phyloP scores from a whole-genome alignment of 2,797 vertebrate species.

The Galagoides demidoff region DNA sequence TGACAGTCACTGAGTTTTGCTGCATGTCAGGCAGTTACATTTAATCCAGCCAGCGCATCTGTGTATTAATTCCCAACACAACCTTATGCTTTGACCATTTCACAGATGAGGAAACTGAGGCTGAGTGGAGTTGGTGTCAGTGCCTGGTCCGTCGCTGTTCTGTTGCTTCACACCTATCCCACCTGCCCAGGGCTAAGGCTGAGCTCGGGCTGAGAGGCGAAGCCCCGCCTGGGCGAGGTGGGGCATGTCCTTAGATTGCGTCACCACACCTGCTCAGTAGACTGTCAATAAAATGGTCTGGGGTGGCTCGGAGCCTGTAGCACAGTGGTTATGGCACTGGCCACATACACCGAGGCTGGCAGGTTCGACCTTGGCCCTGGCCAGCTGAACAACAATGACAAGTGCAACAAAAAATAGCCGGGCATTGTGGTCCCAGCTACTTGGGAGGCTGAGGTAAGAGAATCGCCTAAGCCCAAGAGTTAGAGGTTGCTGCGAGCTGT shows the following conservation, averaged over 20 bases:
- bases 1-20: not conserved
- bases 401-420: too few relatives aligned
- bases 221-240: not conserved
- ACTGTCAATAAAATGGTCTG: not conserved
- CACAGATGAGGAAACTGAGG: constrained; percentile 49
- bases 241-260: not conserved
- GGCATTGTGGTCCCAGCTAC: too few relatives aligned
- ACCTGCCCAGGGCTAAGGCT: not conserved
- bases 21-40: not conserved
- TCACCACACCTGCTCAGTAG: not conserved
- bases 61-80: not conserved
- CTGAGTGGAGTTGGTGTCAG: not conserved
- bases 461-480: too few relatives aligned
- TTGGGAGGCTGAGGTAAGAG: too few relatives aligned
- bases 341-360: too few relatives aligned
- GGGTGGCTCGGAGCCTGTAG: not conserved
- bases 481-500: too few relatives aligned
- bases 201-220: not conserved
- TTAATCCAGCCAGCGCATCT: not conserved
- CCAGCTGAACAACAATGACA: too few relatives aligned
- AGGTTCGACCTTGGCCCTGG: too few relatives aligned
- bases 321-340: too few relatives aligned
- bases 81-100: not conserved
- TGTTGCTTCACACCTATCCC: not conserved
- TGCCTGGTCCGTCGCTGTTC: not conserved